phyloP scores from a whole-genome alignment of 2,888 invertebrate genomes.

The Xestia c-nigrum region DNA sequence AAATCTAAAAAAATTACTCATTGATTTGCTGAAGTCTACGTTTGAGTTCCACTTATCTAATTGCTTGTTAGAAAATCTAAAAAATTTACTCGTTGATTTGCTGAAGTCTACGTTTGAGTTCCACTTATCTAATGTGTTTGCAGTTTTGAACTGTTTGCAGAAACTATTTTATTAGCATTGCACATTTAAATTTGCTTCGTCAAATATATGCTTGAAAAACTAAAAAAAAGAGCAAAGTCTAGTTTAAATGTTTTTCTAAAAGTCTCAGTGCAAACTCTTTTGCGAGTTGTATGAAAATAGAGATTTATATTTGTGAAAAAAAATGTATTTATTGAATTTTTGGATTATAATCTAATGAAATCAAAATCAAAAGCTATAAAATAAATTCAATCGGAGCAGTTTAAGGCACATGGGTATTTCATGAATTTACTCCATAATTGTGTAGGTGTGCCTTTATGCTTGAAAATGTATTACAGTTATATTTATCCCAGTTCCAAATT shows the following conservation, averaged over 20 bases:
- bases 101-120: slow-evolving; percentile 30
- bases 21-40: slow-evolving; percentile 10
- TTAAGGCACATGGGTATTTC: too few species aligned
- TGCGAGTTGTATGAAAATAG: slow-evolving; percentile 7
- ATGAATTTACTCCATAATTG: too few species aligned
- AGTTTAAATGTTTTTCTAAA: slow-evolving; percentile 15
- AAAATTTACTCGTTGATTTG: neutral
- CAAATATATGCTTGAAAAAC: slow-evolving; percentile 14
- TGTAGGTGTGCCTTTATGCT: neutral
- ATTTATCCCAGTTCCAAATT: slow-evolving; percentile 18
- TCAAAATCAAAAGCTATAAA: too few species aligned
- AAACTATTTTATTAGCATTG: slow-evolving; percentile 15
- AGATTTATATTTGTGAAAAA: neutral
- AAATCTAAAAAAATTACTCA: neutral
- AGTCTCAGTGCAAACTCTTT: neutral
- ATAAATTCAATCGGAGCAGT: too few species aligned
- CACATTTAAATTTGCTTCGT: slow-evolving; percentile 15
- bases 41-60: slow-evolving; percentile 35
- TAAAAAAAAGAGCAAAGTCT: slow-evolving; percentile 27
- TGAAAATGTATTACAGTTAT: slow-evolving; percentile 7
- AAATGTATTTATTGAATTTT: too few species aligned
- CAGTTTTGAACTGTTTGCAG: slow-evolving; percentile 17
- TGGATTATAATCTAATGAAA: too few species aligned
- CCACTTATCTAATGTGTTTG: slow-evolving; percentile 35
- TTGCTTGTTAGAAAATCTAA: neutral